Base-by-base conservation (phyloP, 1,140 invertebrate genomes). In the Drosophila serrata region DNA sequence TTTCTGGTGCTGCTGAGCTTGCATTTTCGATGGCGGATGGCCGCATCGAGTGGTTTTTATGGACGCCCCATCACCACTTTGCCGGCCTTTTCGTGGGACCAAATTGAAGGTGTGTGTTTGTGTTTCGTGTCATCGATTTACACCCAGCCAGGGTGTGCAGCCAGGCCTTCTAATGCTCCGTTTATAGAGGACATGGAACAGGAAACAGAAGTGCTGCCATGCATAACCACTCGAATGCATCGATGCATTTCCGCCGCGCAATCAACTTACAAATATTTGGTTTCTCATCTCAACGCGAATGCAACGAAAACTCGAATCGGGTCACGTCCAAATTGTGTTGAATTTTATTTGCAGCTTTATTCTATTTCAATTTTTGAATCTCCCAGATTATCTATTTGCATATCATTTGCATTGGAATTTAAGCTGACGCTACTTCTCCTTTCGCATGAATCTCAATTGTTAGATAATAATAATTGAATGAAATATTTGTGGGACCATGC, bases 211-310 rank as follows among this genome's bases (percentile, higher is more conserved):
- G 45, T 76, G 27, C 75, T 43, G 51, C 43, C 45, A 55, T 58
- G 65, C 43, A 70, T 58, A 70, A 78, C 64, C 75, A 43, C 39
- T 53, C 46, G 24, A 78, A 58, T 70, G 75, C 51, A 51, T 43
- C 40, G 62, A 35, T 78, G 75, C 62, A 77, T 68, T 78, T 77
- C 74, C 74, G 63, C 51, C 53, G 57, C 58, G 33, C 63, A 78
- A 78, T 78, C 51, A 70, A 78, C 69, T 78, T 78, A 78, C 49
- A 70, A 69, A 69, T 55, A 62, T 68, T 56, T 77, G 19, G 22
- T 49, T 49, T 75, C 56, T 57, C 40, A 68, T 22, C 46, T 39
- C 6, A 9, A 39, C 31, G 6, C 11, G 35, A 51, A 67, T 29
- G 51, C 31, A 27, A 46, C 56, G n/a, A 57, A 58, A 46, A 53